Evolutionary conservation across 2,888 invertebrate genomes (phyloP), one percentile per base, ranked within the genome.

Genomic region (Mellilla xanthometata): DNA sequence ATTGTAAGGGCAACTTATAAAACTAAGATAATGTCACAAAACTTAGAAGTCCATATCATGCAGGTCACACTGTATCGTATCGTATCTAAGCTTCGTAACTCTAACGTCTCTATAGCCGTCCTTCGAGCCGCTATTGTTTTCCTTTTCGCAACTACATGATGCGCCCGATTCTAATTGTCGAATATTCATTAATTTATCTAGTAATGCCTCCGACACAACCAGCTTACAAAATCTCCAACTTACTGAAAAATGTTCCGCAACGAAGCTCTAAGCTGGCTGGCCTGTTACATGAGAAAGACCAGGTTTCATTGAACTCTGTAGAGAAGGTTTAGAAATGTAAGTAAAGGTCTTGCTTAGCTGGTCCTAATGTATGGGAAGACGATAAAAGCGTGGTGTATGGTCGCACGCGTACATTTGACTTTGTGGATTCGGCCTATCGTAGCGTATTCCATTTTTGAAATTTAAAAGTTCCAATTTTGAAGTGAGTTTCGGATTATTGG

Each of bases 131-230:
- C 66, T 54, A 72, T 77, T 79, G 76, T 78, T 51, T 68, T 40
- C 39, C 54, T 67, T 80, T 81, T 70, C 74, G 77, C 71, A 77
- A 76, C 56, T n/a, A n/a, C n/a, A 60, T 52, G 62, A 61, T 65
- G 58, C 59, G 61, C 59, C 65, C 65, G 60, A 66, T 58, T 64
- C 69, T 76, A 79, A 79, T 81, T 79, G 72, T 67, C 58, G 68
- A 68, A 76, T 75, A 73, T 76, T 76, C 75, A 77, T 80, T 77
- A 81, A 78, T 80, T 72, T 72, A 49, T 62, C 51, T 60, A 59
- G 61, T 60, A 66, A 65, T 61, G 64, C 69, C 70, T 65, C 62
- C 26, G 19, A 54, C 60, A 49, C 41, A 30, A 48, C 56, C 30
- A 54, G 6, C 9, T 22, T 22, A 1, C 2, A 9, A 39, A 43